Base-by-base conservation (phyloP, 1,140 invertebrate genomes). In the Chrysopa pallens region DNA sequence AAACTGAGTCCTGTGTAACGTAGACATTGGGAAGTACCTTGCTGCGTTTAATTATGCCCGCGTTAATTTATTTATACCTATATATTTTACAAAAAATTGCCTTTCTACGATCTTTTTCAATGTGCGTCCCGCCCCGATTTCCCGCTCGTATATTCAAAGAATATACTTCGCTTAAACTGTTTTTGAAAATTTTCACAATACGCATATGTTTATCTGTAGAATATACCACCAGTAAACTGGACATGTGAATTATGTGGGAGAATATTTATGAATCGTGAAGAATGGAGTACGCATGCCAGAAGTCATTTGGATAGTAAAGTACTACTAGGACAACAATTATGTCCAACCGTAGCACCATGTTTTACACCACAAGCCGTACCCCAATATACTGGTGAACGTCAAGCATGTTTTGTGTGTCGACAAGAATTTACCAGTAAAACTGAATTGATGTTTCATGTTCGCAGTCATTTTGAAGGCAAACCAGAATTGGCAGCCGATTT, bases 251-350 rank as follows among this genome's bases (percentile, higher is more conserved):
- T 80, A 4, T 82, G 79, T 48, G 78, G 78, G 0, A 59, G 76
- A 49, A 68, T 75, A 50, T 68, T 81, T 46, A 68, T 72, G 2
- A 76, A 69, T 2, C 66, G 78, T 49, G 79, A 82, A 48, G 79
- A 82, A 53, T 82, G 78, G 78, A 75, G 71, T 39, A 70, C 76
- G 17, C 79, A 82, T 51, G 76, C 78, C 40, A 73, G 73, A 60
- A 76, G 76, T 57, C 73, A 77, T 58, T 58, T 76, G 43, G 72
- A 73, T 13, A 70, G 67, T 44, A 64, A 55, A 6, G 31, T 33
- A 33, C 31, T 33, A 2, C 6, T 33, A 11, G 31, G 31, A 11
- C 31, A 33, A 12, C 31, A 33, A 12, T 33, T 33, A 33, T 33
- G 31, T 33, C 31, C 31, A 12, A 33, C 31, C 6, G 31, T 33